Conservation (phyloP, 1,140 invertebrate genomes). For the Ditylenchus dipsaci region DNA sequence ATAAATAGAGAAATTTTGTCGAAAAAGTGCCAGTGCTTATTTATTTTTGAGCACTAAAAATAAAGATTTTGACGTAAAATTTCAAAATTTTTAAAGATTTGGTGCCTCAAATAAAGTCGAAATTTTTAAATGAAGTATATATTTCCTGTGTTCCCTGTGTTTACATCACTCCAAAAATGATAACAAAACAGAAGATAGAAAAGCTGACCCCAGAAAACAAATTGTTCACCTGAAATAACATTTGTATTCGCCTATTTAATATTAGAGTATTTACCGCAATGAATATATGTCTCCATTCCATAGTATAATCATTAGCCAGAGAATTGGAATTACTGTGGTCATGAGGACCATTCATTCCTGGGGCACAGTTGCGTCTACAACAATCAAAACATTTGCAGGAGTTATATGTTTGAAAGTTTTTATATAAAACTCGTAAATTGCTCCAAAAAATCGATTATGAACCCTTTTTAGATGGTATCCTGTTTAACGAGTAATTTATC, state of each 20-base stretch:
- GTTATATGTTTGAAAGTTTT: too few species aligned
- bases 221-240: constrained; percentile 36
- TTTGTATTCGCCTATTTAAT: neutral
- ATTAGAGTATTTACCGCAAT: constrained; percentile 28
- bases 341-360: neutral
- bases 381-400: too few species aligned
- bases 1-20: too few species aligned
- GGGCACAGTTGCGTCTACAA: constrained; percentile 9
- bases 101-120: too few species aligned
- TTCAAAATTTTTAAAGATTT: too few species aligned
- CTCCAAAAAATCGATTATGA: neutral
- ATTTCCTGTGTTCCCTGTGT: neutral
- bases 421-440: neutral
- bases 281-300: constrained; percentile 54
- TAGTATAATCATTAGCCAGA: constrained; percentile 43
- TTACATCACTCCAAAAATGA: constrained; percentile 53
- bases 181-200: constrained; percentile 51
- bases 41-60: too few species aligned
- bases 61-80: too few species aligned
- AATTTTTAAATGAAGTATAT: too few species aligned
- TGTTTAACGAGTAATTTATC: too few species aligned
- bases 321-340: neutral
- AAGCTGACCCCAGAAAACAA: constrained; percentile 52
- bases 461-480: too few species aligned
- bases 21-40: too few species aligned